These are phyloP conservation scores for Climacteris rufus DNA, from an alignment of 2,113 vertebrate genomes.

Conservation along the genomic window DNA sequence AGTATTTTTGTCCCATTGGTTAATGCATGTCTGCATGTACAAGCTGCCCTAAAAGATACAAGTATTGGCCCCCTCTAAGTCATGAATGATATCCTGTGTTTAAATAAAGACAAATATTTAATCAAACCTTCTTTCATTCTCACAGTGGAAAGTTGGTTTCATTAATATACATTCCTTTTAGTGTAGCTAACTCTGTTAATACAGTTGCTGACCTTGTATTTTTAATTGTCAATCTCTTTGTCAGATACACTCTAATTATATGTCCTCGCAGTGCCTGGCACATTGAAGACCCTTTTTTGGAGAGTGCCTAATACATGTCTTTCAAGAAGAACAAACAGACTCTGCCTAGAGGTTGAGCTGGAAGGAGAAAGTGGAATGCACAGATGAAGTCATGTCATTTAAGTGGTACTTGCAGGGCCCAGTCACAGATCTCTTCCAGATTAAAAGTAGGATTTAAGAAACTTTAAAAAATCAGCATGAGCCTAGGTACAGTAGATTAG, in stretches of 20 bases:
- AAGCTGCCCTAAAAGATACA: neutral
- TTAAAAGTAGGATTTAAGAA: neutral
- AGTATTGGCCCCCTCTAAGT: neutral
- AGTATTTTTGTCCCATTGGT: neutral
- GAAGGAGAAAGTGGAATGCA: neutral
- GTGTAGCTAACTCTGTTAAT: neutral
- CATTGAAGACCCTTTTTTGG: neutral
- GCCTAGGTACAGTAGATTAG: neutral
- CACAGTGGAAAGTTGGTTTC: neutral
- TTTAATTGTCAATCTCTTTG: neutral
- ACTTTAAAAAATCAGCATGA: neutral
- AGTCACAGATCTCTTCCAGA: neutral
- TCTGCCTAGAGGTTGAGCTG: neutral
- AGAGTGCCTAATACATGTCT: neutral
- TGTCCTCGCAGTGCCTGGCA: neutral
- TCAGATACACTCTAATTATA: neutral
- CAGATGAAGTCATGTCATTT: neutral
- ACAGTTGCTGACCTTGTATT: neutral
- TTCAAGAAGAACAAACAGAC: neutral
- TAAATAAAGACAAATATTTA: neutral
- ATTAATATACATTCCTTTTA: neutral
- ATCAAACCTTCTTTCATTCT: neutral
- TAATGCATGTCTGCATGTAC: rapidly evolving
- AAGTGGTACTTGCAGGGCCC: neutral
- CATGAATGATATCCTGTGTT: neutral